These are phyloP conservation scores for Catocala nupta DNA, from an alignment of 2,888 invertebrate genomes.

Conservation along the genomic window DNA sequence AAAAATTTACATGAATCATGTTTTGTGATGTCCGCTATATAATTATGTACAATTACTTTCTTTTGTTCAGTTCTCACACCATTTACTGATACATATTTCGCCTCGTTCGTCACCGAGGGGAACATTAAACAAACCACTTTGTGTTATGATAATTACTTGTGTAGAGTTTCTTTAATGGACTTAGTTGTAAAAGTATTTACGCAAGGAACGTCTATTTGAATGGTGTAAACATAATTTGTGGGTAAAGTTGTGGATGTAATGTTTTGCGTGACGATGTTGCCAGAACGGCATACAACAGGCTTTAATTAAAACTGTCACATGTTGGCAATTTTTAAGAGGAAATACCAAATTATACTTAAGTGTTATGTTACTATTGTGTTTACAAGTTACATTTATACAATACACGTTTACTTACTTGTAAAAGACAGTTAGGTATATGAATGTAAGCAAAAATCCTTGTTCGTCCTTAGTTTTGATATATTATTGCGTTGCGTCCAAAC, in stretches of 20 bases:
- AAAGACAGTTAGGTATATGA: too few species aligned
- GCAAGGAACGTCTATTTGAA: conserved; percentile 79
- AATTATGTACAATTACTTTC: background rate
- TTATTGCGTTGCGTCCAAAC: too few species aligned
- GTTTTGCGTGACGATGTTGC: conserved; percentile 71
- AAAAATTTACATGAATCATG: conserved; percentile 36
- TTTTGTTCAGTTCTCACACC: conserved; percentile 43
- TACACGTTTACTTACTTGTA: too few species aligned
- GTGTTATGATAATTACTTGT: conserved; percentile 80
- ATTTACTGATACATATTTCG: conserved; percentile 51
- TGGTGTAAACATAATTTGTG: conserved; percentile 84
- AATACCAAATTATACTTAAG: conserved; percentile 22
- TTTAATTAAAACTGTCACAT: conserved; percentile 76
- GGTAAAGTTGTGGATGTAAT: conserved; percentile 78
- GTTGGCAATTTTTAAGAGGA: conserved; percentile 53
- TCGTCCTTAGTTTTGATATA: too few species aligned
- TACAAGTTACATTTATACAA: background rate
- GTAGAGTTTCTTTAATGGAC: conserved; percentile 80
- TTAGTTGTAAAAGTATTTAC: conserved; percentile 81
- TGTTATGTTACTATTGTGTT: background rate
- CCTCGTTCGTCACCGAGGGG: conserved; percentile 64
- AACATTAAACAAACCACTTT: conserved; percentile 73
- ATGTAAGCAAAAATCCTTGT: too few species aligned
- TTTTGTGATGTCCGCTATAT: conserved; percentile 5
- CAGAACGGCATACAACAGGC: conserved; percentile 69